A percentile compares a stretch with the other conserved stretches of the same genome.
Evolutionary conservation across 2,797 vertebrate species (phyloP).

Genomic region (Xenentodon cancila): DNA sequence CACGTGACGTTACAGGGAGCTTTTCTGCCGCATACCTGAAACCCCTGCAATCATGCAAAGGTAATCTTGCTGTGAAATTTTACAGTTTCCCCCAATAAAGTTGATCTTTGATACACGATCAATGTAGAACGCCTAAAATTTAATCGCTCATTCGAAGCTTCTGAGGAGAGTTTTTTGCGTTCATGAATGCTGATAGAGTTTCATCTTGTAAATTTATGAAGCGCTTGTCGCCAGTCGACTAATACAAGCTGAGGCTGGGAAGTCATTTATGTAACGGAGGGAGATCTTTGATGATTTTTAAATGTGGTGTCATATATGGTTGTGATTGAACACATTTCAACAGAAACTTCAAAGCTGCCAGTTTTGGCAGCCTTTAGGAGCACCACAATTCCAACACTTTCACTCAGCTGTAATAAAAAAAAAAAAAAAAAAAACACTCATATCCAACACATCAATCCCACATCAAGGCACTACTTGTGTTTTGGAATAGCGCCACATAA

Average conservation of each 20-base stretch:
- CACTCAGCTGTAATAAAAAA: too few relatives aligned
- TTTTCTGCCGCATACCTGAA: slow-evolving; percentile 18
- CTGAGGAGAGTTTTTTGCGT: slow-evolving; percentile 51
- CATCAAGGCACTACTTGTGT: too few relatives aligned
- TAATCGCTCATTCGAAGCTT: slow-evolving; percentile 60
- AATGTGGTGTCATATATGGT: slow-evolving; percentile 20
- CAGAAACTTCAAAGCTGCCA: background rate
- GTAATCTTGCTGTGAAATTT: slow-evolving; percentile 51
- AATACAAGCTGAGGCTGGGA: slow-evolving; percentile 44
- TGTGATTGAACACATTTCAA: slow-evolving; percentile 25
- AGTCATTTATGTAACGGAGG: slow-evolving; percentile 57
- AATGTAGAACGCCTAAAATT: slow-evolving; percentile 36
- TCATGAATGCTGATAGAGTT: slow-evolving; percentile 71
- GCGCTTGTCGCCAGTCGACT: slow-evolving; percentile 44
- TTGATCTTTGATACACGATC: slow-evolving; percentile 46
- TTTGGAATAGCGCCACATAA: too few relatives aligned
- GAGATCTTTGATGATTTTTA: slow-evolving; percentile 48
- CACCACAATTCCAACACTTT: background rate
- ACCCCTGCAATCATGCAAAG: slow-evolving; percentile 21
- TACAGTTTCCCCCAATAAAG: slow-evolving; percentile 46
- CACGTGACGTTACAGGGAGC: slow-evolving; percentile 35
- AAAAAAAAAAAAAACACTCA: too few relatives aligned
- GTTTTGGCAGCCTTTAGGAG: background rate
- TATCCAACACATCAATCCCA: too few relatives aligned
- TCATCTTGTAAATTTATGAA: slow-evolving; percentile 52